These are phyloP conservation scores for Discoglossus pictus DNA, from an alignment of 2,797 vertebrate species.

Conservation along the genomic window DNA sequence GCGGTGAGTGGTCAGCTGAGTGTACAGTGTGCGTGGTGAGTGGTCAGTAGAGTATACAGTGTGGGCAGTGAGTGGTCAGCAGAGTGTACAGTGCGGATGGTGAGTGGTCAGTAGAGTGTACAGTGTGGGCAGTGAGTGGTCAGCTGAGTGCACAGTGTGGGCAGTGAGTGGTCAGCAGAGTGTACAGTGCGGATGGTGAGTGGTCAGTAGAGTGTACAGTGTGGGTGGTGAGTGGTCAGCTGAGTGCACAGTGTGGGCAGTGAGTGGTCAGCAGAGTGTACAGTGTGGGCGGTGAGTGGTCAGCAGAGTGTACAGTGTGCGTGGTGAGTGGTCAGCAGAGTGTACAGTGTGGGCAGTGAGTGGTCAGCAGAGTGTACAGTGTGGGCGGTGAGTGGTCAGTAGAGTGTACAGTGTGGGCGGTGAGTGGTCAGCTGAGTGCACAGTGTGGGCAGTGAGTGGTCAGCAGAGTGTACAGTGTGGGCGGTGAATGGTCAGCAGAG, in stretches of 20 bases:
- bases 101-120: constrained; percentile 94
- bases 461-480: constrained; percentile 93
- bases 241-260: constrained; percentile 93
- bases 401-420: constrained; percentile 95
- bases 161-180: constrained; percentile 90
- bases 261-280: constrained; percentile 92
- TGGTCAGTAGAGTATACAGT: constrained; percentile 93
- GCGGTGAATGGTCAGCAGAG: constrained; percentile 90
- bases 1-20: constrained; percentile 89
- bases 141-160: constrained; percentile 93
- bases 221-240: constrained; percentile 92
- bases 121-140: constrained; percentile 89
- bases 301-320: constrained; percentile 93
- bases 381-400: constrained; percentile 92
- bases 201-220: constrained; percentile 93
- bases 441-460: constrained; percentile 89
- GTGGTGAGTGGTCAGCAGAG: constrained; percentile 90
- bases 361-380: constrained; percentile 91
- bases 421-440: constrained; percentile 91
- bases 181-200: constrained; percentile 93
- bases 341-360: constrained; percentile 93
- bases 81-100: constrained; percentile 95
- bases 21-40: constrained; percentile 93
- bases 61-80: constrained; percentile 90
- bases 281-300: constrained; percentile 89